A percentile compares a stretch with the other conserved stretches of the same genome.
phyloP scores from a whole-genome alignment of 1,140 invertebrate genomes.

The Brachionus rubens region DNA sequence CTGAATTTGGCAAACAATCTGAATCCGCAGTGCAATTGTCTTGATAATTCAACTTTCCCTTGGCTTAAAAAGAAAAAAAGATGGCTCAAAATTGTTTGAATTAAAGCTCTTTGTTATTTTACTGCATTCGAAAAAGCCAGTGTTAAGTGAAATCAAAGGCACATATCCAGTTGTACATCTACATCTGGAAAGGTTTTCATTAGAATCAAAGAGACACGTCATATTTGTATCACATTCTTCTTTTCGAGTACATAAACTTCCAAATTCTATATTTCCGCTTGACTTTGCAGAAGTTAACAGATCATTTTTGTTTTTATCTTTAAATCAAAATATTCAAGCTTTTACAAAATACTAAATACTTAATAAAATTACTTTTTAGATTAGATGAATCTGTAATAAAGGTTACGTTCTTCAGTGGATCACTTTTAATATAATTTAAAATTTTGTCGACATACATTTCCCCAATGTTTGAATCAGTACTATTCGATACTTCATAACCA shows the following conservation, averaged over 20 bases:
- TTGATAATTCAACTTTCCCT: constrained; percentile 1
- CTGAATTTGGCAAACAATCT: neutral
- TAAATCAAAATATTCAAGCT: neutral
- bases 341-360: neutral
- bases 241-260: neutral
- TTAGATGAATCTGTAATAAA: constrained; percentile 10
- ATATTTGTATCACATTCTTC: neutral
- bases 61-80: neutral
- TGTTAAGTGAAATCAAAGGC: neutral
- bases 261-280: neutral
- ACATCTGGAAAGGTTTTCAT: constrained; percentile 13
- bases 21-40: neutral
- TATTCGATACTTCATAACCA: neutral
- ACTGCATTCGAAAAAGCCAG: constrained; percentile 17
- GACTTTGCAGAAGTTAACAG: neutral
- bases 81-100: neutral
- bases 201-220: neutral
- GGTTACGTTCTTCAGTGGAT: constrained; percentile 1
- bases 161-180: neutral
- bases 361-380: constrained; percentile 6
- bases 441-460: neutral
- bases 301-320: neutral
- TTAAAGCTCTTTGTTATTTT: neutral
- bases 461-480: neutral
- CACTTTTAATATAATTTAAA: neutral